Evolutionary conservation across 35 echinoderm and acorn worm genomes (phyloP), one percentile per base, ranked within the genome.

Genomic region (Ophiothrix spiculata): DNA sequence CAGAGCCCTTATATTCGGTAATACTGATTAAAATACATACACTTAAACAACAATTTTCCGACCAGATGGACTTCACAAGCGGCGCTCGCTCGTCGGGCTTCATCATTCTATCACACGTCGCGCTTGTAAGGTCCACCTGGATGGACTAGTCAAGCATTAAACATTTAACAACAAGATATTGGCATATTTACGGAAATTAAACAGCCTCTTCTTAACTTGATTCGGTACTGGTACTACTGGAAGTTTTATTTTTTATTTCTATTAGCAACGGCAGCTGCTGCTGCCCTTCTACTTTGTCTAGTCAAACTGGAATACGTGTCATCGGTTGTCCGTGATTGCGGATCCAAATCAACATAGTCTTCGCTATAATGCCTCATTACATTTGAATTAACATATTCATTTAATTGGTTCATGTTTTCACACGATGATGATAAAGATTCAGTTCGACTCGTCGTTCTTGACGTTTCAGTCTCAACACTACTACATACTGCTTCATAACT

Each of bases 281-380:
- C 60, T 2, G 60, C 60, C 29, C 60, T 15, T 69, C 23, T 6
- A n/a, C 60, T 69, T 28, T 69, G 81, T 63, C 81, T 36, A 4
- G 35, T 54, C n/a, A 84, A 60, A 84, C 81, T 84, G 13, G 81
- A 84, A 37, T 84, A 84, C 33, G 81, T 84, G 32, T 84, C 81
- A 35, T 84, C n/a, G 32, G 54, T 31, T 23, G 54, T 60, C 32
- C 81, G 42, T 6, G 81, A 84, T 37, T 84, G 31, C 13, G 81
- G 81, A 37, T 84, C 81, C 54, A 84, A 28, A 74, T 84, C 81
- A 1, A 84, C 81, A 36, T 84, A 84, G 56, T 84, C 81, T 84
- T 69, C 60, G 29, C 60, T 69, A n/a, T 69, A 69, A 69, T 69
- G 60, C 29, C 60, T 69, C 60, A 69, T 69, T 15, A 69, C 60